A percentile compares a stretch with the other conserved stretches of the same genome.
These are phyloP conservation scores for Molanna angustata DNA, from an alignment of 2,888 invertebrate genomes.

Conservation along the genomic window DNA sequence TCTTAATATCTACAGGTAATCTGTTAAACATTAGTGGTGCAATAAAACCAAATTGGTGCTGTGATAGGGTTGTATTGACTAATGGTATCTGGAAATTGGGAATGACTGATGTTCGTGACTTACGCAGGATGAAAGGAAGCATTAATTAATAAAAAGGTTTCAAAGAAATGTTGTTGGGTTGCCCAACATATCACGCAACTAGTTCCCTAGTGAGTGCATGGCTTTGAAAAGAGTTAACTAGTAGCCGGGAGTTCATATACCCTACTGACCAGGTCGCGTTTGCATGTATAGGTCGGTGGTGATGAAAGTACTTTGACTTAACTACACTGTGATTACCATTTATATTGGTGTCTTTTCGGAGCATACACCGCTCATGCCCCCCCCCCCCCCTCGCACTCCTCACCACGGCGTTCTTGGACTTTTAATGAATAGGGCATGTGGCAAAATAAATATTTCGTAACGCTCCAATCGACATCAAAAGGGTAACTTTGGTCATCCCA, in stretches of 20 bases:
- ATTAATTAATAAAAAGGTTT: too few species aligned
- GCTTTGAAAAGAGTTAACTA: too few species aligned
- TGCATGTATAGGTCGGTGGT: constrained; percentile 20
- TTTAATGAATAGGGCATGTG: constrained; percentile 29
- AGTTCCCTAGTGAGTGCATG: too few species aligned
- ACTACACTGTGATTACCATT: constrained; percentile 33
- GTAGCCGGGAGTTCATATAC: not conserved
- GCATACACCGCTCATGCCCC: constrained; percentile 14
- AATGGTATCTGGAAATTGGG: too few species aligned
- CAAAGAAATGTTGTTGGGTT: too few species aligned
- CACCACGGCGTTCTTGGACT: constrained; percentile 20
- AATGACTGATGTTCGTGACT: too few species aligned
- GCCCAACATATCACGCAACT: too few species aligned
- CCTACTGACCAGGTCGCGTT: constrained; percentile 7
- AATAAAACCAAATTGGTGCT: too few species aligned
- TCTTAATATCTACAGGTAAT: too few species aligned
- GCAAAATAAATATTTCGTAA: constrained; percentile 27
- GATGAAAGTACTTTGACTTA: constrained; percentile 32
- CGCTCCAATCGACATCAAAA: constrained; percentile 33
- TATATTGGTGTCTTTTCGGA: constrained; percentile 33
- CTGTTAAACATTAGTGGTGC: too few species aligned
- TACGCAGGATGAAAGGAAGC: too few species aligned
- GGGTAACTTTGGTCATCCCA: constrained; percentile 26
- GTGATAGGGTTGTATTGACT: too few species aligned
- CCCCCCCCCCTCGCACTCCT: not conserved